Base-by-base conservation (phyloP, 1,140 invertebrate genomes). In the Drosophila parabipectinata region DNA sequence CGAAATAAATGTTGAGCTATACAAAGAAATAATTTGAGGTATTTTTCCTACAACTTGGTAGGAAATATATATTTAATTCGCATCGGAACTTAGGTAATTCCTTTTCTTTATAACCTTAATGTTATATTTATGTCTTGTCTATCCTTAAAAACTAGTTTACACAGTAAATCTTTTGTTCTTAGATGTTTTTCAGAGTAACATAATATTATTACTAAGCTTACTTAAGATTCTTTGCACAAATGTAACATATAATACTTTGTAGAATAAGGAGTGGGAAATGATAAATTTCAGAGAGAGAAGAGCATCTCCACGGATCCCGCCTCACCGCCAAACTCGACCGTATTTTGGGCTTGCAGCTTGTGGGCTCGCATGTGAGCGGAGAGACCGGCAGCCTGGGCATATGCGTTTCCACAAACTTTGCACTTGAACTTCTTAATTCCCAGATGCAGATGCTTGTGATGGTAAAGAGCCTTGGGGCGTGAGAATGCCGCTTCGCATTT, bases 391-490 rank as follows among this genome's bases (percentile, higher is more conserved):
- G 81, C 79, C 67, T 91, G 90, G 34, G 90, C 90, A 57, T 90
- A 91, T 0, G 90, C 77, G 50, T 91, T 90, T 8, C 82, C 93
- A 14, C 90, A 91, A 24, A 91, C 61, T 41, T 97, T 96, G 72
- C 97, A 97, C 5, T 94, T 92, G 85, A 95, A 97, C 1, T 96
- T 96, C 77, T 97, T 96, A 77, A 96, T 95, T 3, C 96, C 96
- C 15, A 96, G 96, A 84, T 97, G 96, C 77, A 96, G 96, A 4
- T 95, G 93, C 61, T 94, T 93, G 77, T 98, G 97, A 72, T 97
- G 97, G 89, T 97, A 97, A 76, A 96, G 96, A 77, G 97, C 96
- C 90, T 97, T 96, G 1, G 96, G 95, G 77, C 97, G 97, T 3
- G 96, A 95, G 92, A 98, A 97, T 0, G 95, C 95, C 1, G 96